Percentiles rank a stretch among this genome's conserved stretches.
Evolutionary conservation across 2,888 invertebrate genomes (phyloP).

Genomic region (Pachycephus smyrnensis): DNA sequence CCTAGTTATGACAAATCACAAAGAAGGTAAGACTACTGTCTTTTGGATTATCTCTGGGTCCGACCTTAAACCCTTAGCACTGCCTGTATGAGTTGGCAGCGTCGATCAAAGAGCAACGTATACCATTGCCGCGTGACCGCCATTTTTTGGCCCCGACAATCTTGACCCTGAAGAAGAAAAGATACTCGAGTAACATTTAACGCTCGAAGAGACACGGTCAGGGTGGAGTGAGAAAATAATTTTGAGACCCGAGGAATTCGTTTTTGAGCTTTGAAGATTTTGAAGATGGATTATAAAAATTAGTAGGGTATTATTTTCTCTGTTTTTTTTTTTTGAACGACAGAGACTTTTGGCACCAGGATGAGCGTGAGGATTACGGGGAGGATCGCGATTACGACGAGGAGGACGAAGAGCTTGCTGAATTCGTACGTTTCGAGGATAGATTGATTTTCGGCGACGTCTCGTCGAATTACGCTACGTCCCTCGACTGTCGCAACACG

Average conservation of each 20-base stretch:
- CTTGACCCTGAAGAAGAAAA: constrained; percentile 35
- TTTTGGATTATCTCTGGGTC: background rate
- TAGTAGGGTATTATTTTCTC: too few species aligned
- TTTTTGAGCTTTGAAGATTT: too few species aligned
- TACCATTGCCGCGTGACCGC: constrained; percentile 29
- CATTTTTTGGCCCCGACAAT: constrained; percentile 32
- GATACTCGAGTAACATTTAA: too few species aligned
- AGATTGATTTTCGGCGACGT: constrained; percentile 60
- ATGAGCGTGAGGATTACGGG: constrained; percentile 57
- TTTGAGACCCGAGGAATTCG: too few species aligned
- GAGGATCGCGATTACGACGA: constrained; percentile 48
- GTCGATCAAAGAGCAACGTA: constrained; percentile 7
- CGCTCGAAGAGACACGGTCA: too few species aligned
- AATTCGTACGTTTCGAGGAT: constrained; percentile 55
- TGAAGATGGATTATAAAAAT: too few species aligned
- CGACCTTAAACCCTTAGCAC: constrained; percentile 1
- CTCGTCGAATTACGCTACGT: constrained; percentile 46
- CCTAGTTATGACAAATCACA: too few species aligned
- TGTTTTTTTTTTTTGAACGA: constrained; percentile 18
- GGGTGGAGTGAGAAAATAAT: too few species aligned
- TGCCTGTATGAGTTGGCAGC: constrained; percentile 34
- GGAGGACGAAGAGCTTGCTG: constrained; percentile 49
- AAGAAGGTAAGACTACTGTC: too few species aligned
- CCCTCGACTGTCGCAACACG: constrained; percentile 60
- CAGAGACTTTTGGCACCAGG: constrained; percentile 48